Evolutionary conservation across 2,113 vertebrate genomes (phyloP).

Genomic region (Empidonax alnorum): DNA sequence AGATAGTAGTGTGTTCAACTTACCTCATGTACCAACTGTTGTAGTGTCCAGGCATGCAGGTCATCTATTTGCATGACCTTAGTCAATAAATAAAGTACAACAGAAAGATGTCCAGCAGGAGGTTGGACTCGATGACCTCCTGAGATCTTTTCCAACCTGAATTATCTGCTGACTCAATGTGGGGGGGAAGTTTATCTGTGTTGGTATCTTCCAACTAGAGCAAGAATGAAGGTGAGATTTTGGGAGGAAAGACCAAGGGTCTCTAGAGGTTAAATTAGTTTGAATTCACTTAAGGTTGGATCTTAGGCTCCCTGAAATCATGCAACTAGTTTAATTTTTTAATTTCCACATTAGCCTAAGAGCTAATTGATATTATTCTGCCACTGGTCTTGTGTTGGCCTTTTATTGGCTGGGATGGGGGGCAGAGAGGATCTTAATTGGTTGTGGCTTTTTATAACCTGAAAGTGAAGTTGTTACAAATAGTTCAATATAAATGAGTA

Average conservation of each 20-base stretch:
- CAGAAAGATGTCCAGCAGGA: neutral
- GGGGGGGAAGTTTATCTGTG: neutral
- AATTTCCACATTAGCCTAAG: neutral
- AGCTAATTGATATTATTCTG: neutral
- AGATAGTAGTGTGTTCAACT: neutral
- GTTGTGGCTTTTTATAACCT: neutral
- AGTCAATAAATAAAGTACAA: neutral
- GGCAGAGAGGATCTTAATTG: neutral
- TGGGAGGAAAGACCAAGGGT: neutral
- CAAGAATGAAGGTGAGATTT: neutral
- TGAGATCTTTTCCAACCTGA: neutral
- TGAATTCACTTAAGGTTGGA: neutral
- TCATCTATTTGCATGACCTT: neutral
- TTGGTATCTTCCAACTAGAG: neutral
- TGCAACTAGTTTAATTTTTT: neutral
- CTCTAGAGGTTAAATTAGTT: neutral
- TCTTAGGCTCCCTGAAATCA: neutral
- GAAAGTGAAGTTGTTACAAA: neutral
- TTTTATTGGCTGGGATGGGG: neutral
- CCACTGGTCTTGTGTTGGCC: neutral
- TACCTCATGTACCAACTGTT: neutral
- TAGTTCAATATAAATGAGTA: neutral
- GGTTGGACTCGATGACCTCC: neutral
- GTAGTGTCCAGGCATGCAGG: neutral
- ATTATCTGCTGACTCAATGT: neutral